These are phyloP conservation scores for Pachliopta kotzebuea DNA, from an alignment of 2,888 invertebrate genomes.

Conservation along the genomic window DNA sequence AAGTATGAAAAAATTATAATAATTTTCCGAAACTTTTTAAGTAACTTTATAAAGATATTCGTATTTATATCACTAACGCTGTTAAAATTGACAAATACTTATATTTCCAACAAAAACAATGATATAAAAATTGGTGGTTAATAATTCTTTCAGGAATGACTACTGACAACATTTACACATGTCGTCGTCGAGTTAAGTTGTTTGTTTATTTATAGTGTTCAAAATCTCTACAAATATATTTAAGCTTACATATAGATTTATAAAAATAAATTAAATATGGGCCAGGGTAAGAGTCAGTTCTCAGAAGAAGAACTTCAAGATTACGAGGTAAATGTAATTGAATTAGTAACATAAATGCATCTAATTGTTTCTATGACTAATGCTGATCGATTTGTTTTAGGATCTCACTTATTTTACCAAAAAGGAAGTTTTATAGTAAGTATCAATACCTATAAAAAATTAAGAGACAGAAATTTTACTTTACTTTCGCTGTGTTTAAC, in stretches of 20 bases:
- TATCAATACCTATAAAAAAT: constrained; percentile 39
- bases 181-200: not conserved
- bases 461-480: no score
- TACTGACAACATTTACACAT: not conserved
- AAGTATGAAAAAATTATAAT: not conserved
- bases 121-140: not conserved
- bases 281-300: constrained; percentile 91
- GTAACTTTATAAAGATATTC: no score
- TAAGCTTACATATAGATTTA: not conserved
- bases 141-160: not conserved
- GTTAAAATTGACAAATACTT: no score
- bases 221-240: not conserved
- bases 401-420: constrained; percentile 96
- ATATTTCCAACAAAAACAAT: no score
- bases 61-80: no score
- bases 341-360: not conserved
- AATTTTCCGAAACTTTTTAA: no score
- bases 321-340: constrained; percentile 84
- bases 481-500: no score
- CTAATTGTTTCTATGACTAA: constrained; percentile 15
- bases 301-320: constrained; percentile 94
- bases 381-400: constrained; percentile 68
- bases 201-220: constrained; percentile 1
- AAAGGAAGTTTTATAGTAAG: constrained; percentile 95
- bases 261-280: constrained; percentile 79